Base-by-base conservation (phyloP, 2,113 vertebrate species). In the Tangachromis dhanisi region DNA sequence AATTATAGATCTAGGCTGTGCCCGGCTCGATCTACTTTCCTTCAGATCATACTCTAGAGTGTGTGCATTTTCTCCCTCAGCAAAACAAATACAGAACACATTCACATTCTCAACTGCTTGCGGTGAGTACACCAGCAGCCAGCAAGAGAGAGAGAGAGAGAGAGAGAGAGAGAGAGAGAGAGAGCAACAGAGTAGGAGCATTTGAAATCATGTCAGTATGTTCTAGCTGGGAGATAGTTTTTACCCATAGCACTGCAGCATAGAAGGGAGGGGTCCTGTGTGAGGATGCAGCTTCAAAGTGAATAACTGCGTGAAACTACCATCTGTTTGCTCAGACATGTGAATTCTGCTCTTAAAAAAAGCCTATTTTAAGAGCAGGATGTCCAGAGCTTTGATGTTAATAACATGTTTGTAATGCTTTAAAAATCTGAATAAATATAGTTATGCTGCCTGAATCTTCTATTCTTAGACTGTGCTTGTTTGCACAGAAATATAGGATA, bases 1-100 rank as follows among this genome's bases (percentile, higher is more conserved):
- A 97, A 95, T 97, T 97, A 97, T 94, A 97, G 96, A 97, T 98
- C 96, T 95, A 94, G 93, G 96, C 95, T 90, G 83, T 95, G 91
- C 96, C 93, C 88, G 87, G 91, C 94, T 96, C 94, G 96, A 93
- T 97, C 95, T 96, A 89, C 92, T 90, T 89, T 90, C 92, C 90
- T 76, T 95, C 95, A 92, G 95, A 97, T 97, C 95, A 95, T 95
- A 96, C 96, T 96, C 91, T 96, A 92, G 87, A 95, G 95, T 93
- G 93, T 91, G 89, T 91, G 88, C 90, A 89, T 90, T 90, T 92
- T 92, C 96, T 95, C 95, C 94, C 92, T 89, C 88, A 92, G 96
- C 96, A 96, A 95, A 97, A 96, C 95, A 97, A 96, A 97, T 96
- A 97, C 89, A 85, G 94, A 95, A 89, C 84, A 88, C 88, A 92